Evolutionary conservation across 2,113 vertebrate genomes (phyloP).

Genomic region (Heptranchias perlo): DNA sequence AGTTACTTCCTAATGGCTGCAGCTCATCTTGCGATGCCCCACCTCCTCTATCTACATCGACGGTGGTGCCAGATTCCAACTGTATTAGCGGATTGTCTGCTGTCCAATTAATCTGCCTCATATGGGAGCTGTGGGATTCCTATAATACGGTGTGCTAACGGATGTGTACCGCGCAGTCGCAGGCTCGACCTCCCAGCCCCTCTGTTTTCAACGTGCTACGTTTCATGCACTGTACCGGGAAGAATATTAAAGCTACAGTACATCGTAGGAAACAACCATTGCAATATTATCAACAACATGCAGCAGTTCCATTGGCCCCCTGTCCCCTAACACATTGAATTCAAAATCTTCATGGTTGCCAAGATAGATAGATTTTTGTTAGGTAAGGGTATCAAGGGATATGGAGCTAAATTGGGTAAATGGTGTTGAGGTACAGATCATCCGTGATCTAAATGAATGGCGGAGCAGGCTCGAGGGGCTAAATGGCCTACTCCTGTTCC

Average conservation of each 20-base stretch:
- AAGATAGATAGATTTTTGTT: not conserved
- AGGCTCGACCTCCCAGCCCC: not conserved
- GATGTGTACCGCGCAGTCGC: not conserved
- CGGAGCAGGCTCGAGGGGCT: not conserved
- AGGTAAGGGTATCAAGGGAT: not conserved
- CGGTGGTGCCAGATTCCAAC: not conserved
- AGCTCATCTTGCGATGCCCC: not conserved
- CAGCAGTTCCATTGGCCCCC: no score
- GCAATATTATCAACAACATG: not conserved
- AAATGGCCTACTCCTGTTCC: not conserved
- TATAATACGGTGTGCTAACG: not conserved
- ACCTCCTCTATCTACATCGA: not conserved
- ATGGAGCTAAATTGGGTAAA: not conserved
- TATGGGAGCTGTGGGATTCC: not conserved
- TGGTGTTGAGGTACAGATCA: not conserved
- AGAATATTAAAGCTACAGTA: not conserved
- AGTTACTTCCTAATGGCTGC: slow-evolving; percentile 3
- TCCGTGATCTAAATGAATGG: no score
- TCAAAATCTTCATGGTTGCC: not conserved
- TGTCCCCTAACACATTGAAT: not conserved
- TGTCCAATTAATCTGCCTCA: not conserved
- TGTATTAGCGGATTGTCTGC: not conserved
- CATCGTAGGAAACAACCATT: not conserved
- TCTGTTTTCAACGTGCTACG: not conserved
- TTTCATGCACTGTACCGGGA: not conserved